Evolutionary conservation across 1,140 invertebrate species (phyloP), one percentile per base, ranked within the genome.

Genomic region (Apocrypta bakeri): DNA sequence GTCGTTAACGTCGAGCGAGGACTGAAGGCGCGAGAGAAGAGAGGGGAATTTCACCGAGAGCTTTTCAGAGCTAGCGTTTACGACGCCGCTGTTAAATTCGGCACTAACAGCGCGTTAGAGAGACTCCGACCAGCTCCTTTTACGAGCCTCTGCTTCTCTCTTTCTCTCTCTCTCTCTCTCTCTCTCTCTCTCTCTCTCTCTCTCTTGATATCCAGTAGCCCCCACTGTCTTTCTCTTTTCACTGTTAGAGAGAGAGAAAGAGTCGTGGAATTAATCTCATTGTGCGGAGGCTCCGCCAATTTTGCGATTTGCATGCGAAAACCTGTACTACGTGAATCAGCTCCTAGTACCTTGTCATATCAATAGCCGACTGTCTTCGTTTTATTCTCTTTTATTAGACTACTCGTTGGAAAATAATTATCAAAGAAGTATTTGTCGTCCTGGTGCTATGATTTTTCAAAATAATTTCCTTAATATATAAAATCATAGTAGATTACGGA

Each of bases 11-110:
- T 82, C 64, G 37, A 40, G 56, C 64, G 8, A 9, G 33, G 25
- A n/a, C 4, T 11, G 24, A 33, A 31, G 27, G 21, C 17, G n/a
- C 3, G 27, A 25, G 33, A 25, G 9, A 24, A 66, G 71, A 24
- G 48, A 68, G n/a, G n/a, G n/a, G 48, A 82, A 82, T 82, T 82
- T 75, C 73, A 64, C 25, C 73, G 73, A 37, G 71, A 8, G 69
- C 56, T 80, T 73, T 73, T 73, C 48, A 73, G 48, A 74, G 66
- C 77, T 37, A 31, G 84, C 81, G 75, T 85, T 86, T 85, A 87
- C 82, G 85, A 86, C 68, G 79, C 72, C 76, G 75, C 79, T 68
- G 80, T 87, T 86, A 86, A 84, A 84, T 87, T 86, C 75, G 84
- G 83, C 83, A 84, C 82, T 84, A 84, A 86, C 83, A 80, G 80